Evolutionary conservation across 2,113 vertebrate species (phyloP), one percentile per base, ranked within the genome.

Genomic region (Probosciger aterrimus): DNA sequence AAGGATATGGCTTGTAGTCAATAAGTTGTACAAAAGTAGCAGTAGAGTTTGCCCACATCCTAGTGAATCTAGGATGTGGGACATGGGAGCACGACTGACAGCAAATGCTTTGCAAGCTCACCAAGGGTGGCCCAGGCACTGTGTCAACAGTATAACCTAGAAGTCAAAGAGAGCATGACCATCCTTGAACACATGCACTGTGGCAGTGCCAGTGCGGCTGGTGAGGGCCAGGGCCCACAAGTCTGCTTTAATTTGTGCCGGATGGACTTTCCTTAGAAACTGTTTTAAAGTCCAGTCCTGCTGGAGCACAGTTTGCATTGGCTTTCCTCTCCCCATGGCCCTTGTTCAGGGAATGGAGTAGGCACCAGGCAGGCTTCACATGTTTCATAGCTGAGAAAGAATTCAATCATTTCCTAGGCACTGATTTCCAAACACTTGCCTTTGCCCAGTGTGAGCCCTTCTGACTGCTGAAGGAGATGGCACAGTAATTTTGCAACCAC

Each of bases 381-480:
- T 41, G 7, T 31, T 90, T 76, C 63, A 27, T 57, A 62, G 80
- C 20, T 15, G 50, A 62, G 79, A 92, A 93, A 67, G 95, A 89
- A 86, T 82, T 93, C 82, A 65, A 44, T 78, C 16, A 57, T 63
- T n/a, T 77, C 80, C 47, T 59, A 39, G 31, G 49, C 63, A 67
- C 82, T 12, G 3, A 19, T 83, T 83, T 77, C 33, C 28, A 60
- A 52, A 53, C 18, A 37, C 37, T 78, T 49, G 41, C 27, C n/a
- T 41, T n/a, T 16, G 22, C 50, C 35, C 27, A 24, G 17, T 4
- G 23, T 3, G 22, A 90, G 39, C 74, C 86, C 80, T 76, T 63
- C 80, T 76, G 74, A 76, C 93, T 50, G 33, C 86, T 92, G 82
- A 78, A 82, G 87, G 53, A 75, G 68, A 82, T 50, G 88, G 80